Evolutionary conservation across 2,113 vertebrate genomes (phyloP).

Genomic region (Pseudolaguvia tuberculata): DNA sequence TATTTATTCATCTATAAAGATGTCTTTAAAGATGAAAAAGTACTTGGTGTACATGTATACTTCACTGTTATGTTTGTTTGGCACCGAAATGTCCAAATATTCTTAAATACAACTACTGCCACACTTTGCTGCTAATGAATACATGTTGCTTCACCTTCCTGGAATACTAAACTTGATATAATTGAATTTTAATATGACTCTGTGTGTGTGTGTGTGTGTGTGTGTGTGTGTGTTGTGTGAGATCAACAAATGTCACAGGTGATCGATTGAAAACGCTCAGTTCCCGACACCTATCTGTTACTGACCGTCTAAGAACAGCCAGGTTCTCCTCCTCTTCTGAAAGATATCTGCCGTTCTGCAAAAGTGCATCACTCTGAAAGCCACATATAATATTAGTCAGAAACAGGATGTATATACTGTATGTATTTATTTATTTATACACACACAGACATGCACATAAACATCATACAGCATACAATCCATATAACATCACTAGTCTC

Average conservation of each 20-base stretch:
- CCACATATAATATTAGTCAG: background rate
- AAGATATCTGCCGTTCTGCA: constrained; percentile 71
- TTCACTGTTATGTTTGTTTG: background rate
- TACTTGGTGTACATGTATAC: background rate
- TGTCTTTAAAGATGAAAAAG: too few species aligned
- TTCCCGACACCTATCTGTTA: constrained; percentile 26
- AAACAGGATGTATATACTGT: background rate
- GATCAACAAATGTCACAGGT: background rate
- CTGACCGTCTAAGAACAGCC: constrained; percentile 87
- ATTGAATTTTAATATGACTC: too few species aligned
- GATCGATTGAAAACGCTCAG: background rate
- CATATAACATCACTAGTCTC: constrained; percentile 46
- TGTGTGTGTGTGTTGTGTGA: background rate
- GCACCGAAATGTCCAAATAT: background rate
- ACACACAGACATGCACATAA: constrained; percentile 10
- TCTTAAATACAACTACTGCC: background rate
- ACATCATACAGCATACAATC: too few species aligned
- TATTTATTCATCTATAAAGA: too few species aligned
- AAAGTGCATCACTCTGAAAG: constrained; percentile 69
- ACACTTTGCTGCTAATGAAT: background rate
- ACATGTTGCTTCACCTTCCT: too few species aligned
- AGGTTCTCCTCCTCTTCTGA: constrained; percentile 94
- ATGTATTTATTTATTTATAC: too few species aligned
- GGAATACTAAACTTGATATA: too few species aligned
- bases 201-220: background rate